These are phyloP conservation scores for Microctonus hyperodae DNA, from an alignment of 2,888 invertebrate species.

Conservation along the genomic window DNA sequence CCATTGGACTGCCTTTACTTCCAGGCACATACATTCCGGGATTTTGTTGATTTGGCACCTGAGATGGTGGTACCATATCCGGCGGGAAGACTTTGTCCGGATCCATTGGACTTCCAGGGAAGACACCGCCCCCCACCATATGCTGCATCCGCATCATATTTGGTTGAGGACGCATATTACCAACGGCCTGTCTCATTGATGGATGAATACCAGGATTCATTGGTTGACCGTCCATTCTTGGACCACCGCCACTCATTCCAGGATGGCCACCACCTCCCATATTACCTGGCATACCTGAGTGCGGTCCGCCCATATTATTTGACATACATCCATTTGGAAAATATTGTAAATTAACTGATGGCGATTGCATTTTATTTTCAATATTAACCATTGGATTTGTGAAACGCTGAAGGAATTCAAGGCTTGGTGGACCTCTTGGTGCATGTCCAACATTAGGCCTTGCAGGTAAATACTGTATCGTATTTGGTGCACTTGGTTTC, in stretches of 20 bases:
- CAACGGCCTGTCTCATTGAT: constrained; percentile 61
- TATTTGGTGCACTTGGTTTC: constrained; percentile 96
- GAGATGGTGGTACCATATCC: constrained; percentile 54
- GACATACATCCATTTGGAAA: constrained; percentile 72
- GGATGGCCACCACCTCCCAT: constrained; percentile 62
- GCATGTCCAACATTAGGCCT: constrained; percentile 84
- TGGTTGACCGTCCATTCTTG: constrained; percentile 64
- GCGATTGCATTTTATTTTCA: constrained; percentile 74
- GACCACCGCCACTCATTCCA: constrained; percentile 53
- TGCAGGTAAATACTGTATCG: constrained; percentile 96
- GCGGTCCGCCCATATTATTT: constrained; percentile 63
- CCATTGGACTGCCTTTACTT: constrained; percentile 68
- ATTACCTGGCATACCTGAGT: constrained; percentile 63
- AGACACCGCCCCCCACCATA: constrained; percentile 61
- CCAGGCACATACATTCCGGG: constrained; percentile 70
- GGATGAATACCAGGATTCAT: constrained; percentile 58
- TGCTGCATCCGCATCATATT: constrained; percentile 62
- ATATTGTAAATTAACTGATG: constrained; percentile 73
- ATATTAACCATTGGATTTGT: constrained; percentile 81
- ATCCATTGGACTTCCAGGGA: constrained; percentile 60
- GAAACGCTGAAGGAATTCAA: constrained; percentile 89
- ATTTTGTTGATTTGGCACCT: constrained; percentile 61
- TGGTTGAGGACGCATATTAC: constrained; percentile 60
- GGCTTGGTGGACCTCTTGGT: constrained; percentile 83
- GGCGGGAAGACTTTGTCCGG: constrained; percentile 61